These are phyloP conservation scores for Phrynosoma platyrhinos DNA, from an alignment of 2,113 vertebrate species.

Conservation along the genomic window DNA sequence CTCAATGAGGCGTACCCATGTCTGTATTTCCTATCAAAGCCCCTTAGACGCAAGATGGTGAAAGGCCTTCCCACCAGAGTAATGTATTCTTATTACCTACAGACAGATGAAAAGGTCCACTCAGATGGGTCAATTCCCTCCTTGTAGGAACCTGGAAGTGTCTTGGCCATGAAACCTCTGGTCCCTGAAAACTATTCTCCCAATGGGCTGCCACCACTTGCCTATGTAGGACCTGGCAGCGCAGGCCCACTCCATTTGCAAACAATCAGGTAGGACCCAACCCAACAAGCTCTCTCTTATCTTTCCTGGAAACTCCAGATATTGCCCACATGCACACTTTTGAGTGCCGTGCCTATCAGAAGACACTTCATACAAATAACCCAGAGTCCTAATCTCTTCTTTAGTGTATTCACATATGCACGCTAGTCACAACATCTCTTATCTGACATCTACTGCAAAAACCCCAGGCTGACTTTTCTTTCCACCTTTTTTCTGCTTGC, in stretches of 20 bases:
- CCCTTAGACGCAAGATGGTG: background rate
- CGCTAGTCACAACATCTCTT: background rate
- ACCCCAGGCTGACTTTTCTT: too few species aligned
- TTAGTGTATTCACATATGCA: background rate
- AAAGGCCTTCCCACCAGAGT: background rate
- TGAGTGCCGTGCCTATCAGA: background rate
- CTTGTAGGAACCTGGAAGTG: background rate
- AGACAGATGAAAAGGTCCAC: background rate
- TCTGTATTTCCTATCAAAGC: background rate
- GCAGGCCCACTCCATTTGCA: background rate
- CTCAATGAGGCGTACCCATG: background rate
- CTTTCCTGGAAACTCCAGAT: background rate
- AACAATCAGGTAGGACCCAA: background rate
- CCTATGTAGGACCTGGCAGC: too few species aligned
- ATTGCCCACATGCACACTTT: background rate
- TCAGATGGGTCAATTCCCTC: too few species aligned
- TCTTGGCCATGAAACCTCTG: background rate
- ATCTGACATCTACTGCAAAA: too few species aligned
- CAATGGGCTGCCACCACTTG: background rate
- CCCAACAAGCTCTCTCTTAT: background rate
- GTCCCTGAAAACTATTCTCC: background rate
- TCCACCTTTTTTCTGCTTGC: too few species aligned
- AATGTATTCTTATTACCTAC: too few species aligned
- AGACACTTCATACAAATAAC: too few species aligned
- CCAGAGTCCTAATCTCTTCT: too few species aligned